Evolutionary conservation across 92 coral and sea anemone genomes (phyloP).

Genomic region (Bergia puertoricense): DNA sequence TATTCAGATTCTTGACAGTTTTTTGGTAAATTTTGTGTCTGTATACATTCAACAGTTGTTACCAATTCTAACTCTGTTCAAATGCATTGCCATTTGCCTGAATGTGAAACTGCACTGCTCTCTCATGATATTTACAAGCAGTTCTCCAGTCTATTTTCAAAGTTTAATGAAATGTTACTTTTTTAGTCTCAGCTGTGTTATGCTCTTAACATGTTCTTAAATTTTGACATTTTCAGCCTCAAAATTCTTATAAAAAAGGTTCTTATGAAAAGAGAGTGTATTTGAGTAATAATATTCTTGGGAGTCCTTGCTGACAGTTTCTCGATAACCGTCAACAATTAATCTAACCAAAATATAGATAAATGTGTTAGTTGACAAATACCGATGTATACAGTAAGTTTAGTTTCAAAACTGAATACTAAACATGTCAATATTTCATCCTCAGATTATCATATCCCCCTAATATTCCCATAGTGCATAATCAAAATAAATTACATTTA

Average conservation of each 20-base stretch:
- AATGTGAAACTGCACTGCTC: too few species aligned
- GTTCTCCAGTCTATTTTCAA: too few species aligned
- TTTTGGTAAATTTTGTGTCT: too few species aligned
- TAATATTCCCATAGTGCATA: background rate
- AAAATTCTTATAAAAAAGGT: background rate
- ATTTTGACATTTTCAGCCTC: too few species aligned
- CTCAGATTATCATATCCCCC: background rate
- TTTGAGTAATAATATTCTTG: background rate
- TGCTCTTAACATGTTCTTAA: too few species aligned
- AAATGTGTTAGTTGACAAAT: background rate
- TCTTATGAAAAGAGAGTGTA: background rate
- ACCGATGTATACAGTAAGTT: background rate
- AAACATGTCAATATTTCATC: conserved; percentile 21
- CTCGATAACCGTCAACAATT: background rate
- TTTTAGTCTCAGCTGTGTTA: too few species aligned
- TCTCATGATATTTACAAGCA: too few species aligned
- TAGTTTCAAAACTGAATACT: conserved; percentile 19
- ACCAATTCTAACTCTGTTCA: too few species aligned
- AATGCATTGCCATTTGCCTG: too few species aligned
- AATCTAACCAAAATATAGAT: background rate
- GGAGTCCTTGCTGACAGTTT: background rate
- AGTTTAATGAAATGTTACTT: too few species aligned
- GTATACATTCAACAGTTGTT: too few species aligned
- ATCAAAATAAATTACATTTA: conserved; percentile 41
- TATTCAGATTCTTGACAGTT: too few species aligned